Conservation (phyloP, 1,140 invertebrate species). For the Lutraria rhynchaena region DNA sequence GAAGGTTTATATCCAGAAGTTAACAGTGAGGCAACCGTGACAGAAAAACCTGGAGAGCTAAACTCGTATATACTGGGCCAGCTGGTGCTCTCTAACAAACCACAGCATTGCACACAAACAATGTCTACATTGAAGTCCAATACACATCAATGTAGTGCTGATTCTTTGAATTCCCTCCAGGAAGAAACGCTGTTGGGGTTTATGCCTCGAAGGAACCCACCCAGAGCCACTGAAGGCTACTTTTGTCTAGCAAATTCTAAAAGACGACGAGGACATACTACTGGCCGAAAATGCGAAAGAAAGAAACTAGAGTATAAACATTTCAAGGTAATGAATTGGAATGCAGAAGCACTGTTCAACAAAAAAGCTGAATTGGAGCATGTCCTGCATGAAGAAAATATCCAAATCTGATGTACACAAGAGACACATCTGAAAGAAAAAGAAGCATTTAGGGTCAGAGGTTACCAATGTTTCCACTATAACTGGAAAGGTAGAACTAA, state of each 20-base stretch:
- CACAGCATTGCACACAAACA: neutral
- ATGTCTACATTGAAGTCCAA: neutral
- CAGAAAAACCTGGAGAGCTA: constrained; percentile 25
- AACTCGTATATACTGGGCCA: constrained; percentile 24
- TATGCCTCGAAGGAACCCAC: constrained; percentile 29
- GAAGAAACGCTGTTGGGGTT: constrained; percentile 5
- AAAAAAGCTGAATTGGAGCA: constrained; percentile 46
- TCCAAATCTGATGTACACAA: constrained; percentile 47
- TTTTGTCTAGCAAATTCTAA: neutral
- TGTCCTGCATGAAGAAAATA: constrained; percentile 48
- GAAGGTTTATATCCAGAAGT: neutral
- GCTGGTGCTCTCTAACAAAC: constrained; percentile 24
- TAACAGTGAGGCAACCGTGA: constrained; percentile 3
- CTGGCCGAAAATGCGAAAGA: neutral
- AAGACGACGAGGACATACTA: neutral
- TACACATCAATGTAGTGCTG: constrained; percentile 2
- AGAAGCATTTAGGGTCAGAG: constrained; percentile 41
- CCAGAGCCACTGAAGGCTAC: constrained; percentile 3
- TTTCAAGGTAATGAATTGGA: constrained; percentile 50
- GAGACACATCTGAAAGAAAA: constrained; percentile 46
- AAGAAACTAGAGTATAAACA: constrained; percentile 30
- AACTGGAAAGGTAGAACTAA: constrained; percentile 39
- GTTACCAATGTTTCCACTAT: constrained; percentile 41
- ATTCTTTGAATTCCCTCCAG: constrained; percentile 20
- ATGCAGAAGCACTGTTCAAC: constrained; percentile 55